Evolutionary conservation across 2,888 invertebrate genomes (phyloP).

Genomic region (Sphaerophoria taeniata): DNA sequence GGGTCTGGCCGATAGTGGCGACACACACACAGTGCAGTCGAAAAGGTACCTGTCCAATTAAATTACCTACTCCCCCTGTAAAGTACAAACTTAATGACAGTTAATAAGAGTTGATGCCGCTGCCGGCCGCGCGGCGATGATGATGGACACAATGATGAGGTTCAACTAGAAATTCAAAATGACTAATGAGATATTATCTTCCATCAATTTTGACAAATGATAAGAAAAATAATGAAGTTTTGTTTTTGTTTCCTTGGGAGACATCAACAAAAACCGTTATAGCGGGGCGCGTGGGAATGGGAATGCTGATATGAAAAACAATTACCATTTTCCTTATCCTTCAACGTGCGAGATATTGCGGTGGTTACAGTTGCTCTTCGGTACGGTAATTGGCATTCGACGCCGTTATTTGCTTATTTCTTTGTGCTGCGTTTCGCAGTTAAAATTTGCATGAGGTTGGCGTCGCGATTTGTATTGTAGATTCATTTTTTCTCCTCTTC

Average conservation of each 20-base stretch:
- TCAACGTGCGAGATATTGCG: background rate
- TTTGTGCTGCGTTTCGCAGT: slow-evolving; percentile 41
- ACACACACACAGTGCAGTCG: too few species aligned
- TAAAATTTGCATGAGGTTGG: background rate
- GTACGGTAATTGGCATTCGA: background rate
- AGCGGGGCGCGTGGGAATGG: background rate
- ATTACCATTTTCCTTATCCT: slow-evolving; percentile 66
- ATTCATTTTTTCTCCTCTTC: slow-evolving; percentile 13
- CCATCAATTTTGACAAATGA: slow-evolving; percentile 46
- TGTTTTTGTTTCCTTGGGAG: too few species aligned
- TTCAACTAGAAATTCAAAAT: background rate
- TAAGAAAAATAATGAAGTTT: slow-evolving; percentile 6
- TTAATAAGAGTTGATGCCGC: background rate
- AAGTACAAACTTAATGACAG: slow-evolving; percentile 39
- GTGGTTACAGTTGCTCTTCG: background rate
- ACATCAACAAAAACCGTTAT: slow-evolving; percentile 1
- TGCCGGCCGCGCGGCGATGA: slow-evolving; percentile 8
- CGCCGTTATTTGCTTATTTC: background rate
- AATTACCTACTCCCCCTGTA: background rate
- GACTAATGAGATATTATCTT: slow-evolving; percentile 41
- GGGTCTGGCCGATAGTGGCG: too few species aligned
- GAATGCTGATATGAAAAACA: slow-evolving; percentile 57
- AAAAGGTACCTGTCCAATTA: background rate
- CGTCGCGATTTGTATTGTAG: slow-evolving; percentile 34
- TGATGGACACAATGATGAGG: background rate